Evolutionary conservation across 1,140 invertebrate species (phyloP), one percentile per base, ranked within the genome.

Genomic region (Gonioctena quinquepunctata): DNA sequence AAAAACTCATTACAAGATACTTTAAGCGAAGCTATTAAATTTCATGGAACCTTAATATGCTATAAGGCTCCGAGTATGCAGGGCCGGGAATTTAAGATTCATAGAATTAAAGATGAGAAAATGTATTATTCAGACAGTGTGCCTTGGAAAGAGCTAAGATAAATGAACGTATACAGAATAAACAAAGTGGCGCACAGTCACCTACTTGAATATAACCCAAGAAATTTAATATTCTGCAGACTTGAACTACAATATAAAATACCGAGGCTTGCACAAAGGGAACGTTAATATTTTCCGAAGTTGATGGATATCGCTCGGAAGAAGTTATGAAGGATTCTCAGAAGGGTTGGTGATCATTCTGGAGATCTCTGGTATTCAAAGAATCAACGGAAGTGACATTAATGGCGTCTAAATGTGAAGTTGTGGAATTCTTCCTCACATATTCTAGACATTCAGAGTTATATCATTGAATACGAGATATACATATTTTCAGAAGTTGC

Each of bases 81-180:
- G 50, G 49, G 48, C 50, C 19, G 28, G 67, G 75, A 80, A 80
- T 80, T 80, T 79, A 78, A 77, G 77, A 80, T 80, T 80, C 77
- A 79, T 79, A 71, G 79, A 80, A 80, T 80, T 79, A 80, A 80
- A 80, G 78, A 80, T 80, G 79, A 80, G 78, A 68, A 66, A 72
- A 76, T 80, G 72, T 75, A 78, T 79, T 77, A 80, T 80, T 79
- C 79, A 79, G 69, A 49, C 63, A 65, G 71, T 73, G 75, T 77
- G 77, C 77, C 74, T 77, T 78, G 79, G 66, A 74, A 77, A 77
- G 75, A 77, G 74, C 74, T 77, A 77, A 73, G 76, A 77, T 74
- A 78, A 76, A 76, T 78, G 76, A 78, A 76, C 71, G 70, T 67
- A 49, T 65, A 70, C 57, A 76, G 74, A 74, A 76, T 74, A 73